These are phyloP conservation scores for Drosophila robusta DNA, from an alignment of 2,888 invertebrate species.

Conservation along the genomic window DNA sequence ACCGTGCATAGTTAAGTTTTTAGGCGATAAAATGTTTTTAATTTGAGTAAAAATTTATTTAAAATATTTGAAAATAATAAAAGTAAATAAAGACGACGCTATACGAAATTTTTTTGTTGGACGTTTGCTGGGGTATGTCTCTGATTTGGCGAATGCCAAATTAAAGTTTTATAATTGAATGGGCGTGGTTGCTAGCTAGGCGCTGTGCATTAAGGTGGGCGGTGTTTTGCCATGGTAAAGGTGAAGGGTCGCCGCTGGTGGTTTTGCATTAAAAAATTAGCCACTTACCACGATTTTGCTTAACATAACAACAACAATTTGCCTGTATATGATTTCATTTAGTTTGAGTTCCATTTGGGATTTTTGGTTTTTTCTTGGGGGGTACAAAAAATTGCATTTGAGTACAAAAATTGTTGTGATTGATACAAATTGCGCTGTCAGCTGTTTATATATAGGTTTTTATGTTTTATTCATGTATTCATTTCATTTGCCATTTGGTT, in stretches of 20 bases:
- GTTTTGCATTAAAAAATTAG: conserved; percentile 66
- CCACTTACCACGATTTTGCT: conserved; percentile 76
- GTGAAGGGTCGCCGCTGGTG: conserved; percentile 24
- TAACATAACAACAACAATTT: conserved; percentile 57
- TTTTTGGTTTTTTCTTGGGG: conserved; percentile 15
- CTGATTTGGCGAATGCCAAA: background rate
- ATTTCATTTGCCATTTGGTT: conserved; percentile 48
- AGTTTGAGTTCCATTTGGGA: conserved; percentile 27
- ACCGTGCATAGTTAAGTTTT: background rate
- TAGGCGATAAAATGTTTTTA: background rate
- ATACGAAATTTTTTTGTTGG: background rate
- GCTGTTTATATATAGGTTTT: conserved; percentile 31
- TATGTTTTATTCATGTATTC: conserved; percentile 62
- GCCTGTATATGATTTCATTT: conserved; percentile 26
- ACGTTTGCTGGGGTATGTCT: background rate
- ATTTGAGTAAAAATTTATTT: background rate
- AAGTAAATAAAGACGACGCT: background rate
- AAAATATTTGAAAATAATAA: background rate
- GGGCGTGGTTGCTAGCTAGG: conserved; percentile 21
- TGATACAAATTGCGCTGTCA: conserved; percentile 45
- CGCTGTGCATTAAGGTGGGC: conserved; percentile 32
- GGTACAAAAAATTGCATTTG: conserved; percentile 57
- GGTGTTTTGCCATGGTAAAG: conserved; percentile 13
- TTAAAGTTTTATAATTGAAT: conserved; percentile 4
- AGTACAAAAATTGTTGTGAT: conserved; percentile 62